phyloP scores from a whole-genome alignment of 1,140 invertebrate species.

The Sitodiplosis mosellana region DNA sequence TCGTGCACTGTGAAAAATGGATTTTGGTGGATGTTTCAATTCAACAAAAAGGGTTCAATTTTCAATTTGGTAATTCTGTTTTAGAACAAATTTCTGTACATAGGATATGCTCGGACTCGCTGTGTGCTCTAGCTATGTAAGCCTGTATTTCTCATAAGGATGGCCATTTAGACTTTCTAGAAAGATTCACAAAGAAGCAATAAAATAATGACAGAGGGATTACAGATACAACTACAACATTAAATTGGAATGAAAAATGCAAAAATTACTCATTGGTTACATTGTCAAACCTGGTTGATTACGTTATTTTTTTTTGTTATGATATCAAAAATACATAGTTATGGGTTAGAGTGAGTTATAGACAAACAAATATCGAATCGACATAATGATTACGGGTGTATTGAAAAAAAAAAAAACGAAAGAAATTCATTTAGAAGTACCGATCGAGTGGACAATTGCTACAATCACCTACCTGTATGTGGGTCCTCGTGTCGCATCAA shows the following conservation, averaged over 20 bases:
- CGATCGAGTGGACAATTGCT: not conserved
- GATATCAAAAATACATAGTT: not conserved
- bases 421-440: not conserved
- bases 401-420: not conserved
- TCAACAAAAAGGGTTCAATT: not conserved
- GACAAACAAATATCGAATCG: not conserved
- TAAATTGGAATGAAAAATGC: not conserved
- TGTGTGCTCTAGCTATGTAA: constrained; percentile 3
- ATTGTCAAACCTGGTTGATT: not conserved
- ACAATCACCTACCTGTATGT: constrained; percentile 6
- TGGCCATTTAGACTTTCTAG: constrained; percentile 6
- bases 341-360: not conserved
- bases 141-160: constrained; percentile 6
- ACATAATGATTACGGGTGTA: not conserved
- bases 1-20: not conserved
- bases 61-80: not conserved
- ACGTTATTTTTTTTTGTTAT: not conserved
- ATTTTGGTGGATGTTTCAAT: not conserved
- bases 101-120: constrained; percentile 3
- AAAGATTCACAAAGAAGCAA: constrained; percentile 1
- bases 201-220: not conserved
- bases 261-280: not conserved
- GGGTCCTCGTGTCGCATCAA: constrained; percentile 11
- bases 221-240: not conserved
- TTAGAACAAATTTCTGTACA: constrained; percentile 3